These are phyloP conservation scores for Crotalus horridus DNA, from an alignment of 2,113 vertebrate genomes.

Conservation along the genomic window DNA sequence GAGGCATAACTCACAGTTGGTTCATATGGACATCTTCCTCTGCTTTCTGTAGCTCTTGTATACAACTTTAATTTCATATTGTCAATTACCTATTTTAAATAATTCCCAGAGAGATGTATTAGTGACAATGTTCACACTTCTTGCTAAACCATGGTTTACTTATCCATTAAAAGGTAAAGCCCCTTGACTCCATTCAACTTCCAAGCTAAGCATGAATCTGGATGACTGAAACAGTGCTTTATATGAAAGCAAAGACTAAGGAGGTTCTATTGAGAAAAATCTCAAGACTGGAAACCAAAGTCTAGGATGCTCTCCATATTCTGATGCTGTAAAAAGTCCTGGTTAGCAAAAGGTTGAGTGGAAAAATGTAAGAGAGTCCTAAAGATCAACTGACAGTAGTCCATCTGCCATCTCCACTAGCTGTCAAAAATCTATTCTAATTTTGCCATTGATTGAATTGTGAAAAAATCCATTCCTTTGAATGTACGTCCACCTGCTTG, in stretches of 20 bases:
- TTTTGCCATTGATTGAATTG: not conserved
- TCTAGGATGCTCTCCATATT: not conserved
- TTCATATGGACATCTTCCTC: slow-evolving; percentile 77
- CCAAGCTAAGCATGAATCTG: not conserved
- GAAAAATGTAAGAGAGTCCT: not conserved
- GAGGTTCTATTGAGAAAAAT: not conserved
- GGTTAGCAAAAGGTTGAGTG: not conserved
- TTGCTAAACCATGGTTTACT: not conserved
- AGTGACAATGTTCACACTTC: not conserved
- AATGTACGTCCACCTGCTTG: not conserved
- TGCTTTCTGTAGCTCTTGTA: slow-evolving; percentile 68
- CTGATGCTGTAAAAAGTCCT: not conserved
- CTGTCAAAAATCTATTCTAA: not conserved
- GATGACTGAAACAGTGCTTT: not conserved
- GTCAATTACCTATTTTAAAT: slow-evolving; percentile 48
- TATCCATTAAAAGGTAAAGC: not conserved
- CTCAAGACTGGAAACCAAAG: not conserved
- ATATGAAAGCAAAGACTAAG: not conserved
- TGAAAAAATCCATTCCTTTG: not conserved
- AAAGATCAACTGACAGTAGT: not conserved
- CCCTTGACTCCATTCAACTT: not conserved
- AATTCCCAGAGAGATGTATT: not conserved
- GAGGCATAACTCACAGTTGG: slow-evolving; percentile 71
- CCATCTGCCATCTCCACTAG: not conserved
- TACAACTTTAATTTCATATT: slow-evolving; percentile 62